Evolutionary conservation across 2,888 invertebrate genomes (phyloP).

Genomic region (Acrobasis suavella): DNA sequence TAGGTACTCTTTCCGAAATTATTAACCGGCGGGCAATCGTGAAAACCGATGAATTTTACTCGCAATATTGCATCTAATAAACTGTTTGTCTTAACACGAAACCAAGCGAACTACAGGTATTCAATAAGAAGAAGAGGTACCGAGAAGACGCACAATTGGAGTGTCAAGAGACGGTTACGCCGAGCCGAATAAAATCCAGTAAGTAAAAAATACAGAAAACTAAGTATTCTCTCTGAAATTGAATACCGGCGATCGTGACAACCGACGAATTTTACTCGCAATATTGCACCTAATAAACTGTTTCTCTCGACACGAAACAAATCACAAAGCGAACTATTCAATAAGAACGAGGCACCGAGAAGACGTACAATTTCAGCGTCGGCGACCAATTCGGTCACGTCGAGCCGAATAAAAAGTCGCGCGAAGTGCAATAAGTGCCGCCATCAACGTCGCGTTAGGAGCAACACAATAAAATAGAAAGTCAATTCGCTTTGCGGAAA

Average conservation of each 20-base stretch:
- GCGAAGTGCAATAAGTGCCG: slow-evolving; percentile 74
- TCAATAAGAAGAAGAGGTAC: slow-evolving; percentile 22
- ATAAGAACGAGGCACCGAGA: slow-evolving; percentile 22
- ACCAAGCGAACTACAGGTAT: slow-evolving; percentile 9
- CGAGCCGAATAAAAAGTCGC: slow-evolving; percentile 61
- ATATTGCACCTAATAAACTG: slow-evolving; percentile 11
- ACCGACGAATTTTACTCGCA: background rate
- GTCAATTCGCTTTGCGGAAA: slow-evolving; percentile 59
- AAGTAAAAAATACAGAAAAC: too few relatives aligned
- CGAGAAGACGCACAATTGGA: slow-evolving; percentile 50
- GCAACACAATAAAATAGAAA: slow-evolving; percentile 79
- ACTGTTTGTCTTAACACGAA: slow-evolving; percentile 1
- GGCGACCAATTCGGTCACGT: slow-evolving; percentile 54
- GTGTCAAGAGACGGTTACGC: slow-evolving; percentile 45
- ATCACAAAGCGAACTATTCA: slow-evolving; percentile 18
- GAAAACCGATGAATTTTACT: slow-evolving; percentile 1
- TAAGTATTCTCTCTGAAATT: background rate
- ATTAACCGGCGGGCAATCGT: background rate
- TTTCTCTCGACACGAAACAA: slow-evolving; percentile 6
- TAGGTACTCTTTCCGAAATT: background rate
- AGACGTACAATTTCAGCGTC: slow-evolving; percentile 52
- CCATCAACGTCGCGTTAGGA: slow-evolving; percentile 77
- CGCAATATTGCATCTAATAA: slow-evolving; percentile 11
- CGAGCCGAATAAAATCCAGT: slow-evolving; percentile 53
- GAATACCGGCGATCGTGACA: slow-evolving; percentile 2